Conservation (phyloP, 2,888 invertebrate genomes). For the Tenthredo livida region DNA sequence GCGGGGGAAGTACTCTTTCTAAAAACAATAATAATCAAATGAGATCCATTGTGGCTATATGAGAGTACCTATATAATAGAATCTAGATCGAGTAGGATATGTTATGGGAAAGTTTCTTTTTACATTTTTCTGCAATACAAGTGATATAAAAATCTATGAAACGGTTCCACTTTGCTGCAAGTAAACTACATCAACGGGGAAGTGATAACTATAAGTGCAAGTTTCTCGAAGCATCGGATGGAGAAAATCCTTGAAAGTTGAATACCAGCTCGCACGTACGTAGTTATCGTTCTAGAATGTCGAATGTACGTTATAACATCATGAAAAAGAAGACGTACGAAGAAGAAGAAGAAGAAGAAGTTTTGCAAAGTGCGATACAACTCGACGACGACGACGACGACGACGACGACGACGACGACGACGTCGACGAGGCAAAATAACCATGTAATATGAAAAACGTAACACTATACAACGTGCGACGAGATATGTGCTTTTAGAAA, state of each 20-base stretch:
- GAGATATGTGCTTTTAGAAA: not conserved
- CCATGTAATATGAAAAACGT: not conserved
- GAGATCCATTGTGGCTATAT: not conserved
- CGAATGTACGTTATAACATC: not conserved
- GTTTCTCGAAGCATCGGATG: not conserved
- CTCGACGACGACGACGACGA: too few species aligned
- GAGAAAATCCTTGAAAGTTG: conserved; percentile 23
- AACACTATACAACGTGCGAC: not conserved
- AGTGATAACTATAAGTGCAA: conserved; percentile 7
- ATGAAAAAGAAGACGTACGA: not conserved
- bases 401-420: too few species aligned
- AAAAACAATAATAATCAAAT: not conserved
- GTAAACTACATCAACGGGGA: not conserved
- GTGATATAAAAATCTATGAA: conserved; percentile 7
- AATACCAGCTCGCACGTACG: not conserved
- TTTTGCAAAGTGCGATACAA: conserved; percentile 1
- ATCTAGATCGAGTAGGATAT: not conserved
- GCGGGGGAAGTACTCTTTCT: not conserved
- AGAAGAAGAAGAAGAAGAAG: not conserved
- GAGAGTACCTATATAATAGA: not conserved
- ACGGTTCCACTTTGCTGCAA: not conserved
- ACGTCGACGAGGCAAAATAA: not conserved
- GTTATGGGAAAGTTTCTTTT: not conserved
- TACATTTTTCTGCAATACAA: not conserved
- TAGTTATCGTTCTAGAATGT: not conserved